Conservation (phyloP, 2,797 vertebrate genomes). For the Lerista edwardsae region DNA sequence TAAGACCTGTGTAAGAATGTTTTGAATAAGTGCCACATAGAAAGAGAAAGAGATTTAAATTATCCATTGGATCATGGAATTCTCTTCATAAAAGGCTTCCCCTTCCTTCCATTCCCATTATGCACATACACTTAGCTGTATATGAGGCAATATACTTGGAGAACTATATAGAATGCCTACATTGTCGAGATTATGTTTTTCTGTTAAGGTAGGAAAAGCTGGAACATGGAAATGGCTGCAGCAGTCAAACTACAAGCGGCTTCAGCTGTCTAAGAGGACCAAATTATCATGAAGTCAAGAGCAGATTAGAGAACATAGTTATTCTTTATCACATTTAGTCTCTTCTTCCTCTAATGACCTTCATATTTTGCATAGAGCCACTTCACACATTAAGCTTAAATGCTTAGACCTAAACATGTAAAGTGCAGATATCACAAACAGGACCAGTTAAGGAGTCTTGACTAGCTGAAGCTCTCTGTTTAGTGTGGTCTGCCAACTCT, state of each 20-base stretch:
- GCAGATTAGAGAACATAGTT: not conserved
- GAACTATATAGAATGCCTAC: conserved; percentile 4
- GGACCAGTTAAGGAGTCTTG: not conserved
- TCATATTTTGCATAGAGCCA: not conserved
- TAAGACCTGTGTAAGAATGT: conserved; percentile 36
- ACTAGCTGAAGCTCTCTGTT: not conserved
- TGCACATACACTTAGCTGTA: not conserved
- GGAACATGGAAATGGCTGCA: not conserved
- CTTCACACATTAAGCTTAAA: not conserved
- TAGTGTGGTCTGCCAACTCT: no score
- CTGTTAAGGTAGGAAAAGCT: not conserved
- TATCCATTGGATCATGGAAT: conserved; percentile 33
- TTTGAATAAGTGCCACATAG: conserved; percentile 29
- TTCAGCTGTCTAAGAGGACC: not conserved
- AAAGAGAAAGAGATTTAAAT: conserved; percentile 23
- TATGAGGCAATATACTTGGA: conserved; percentile 32
- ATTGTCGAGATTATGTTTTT: not conserved
- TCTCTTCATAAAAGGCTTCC: conserved; percentile 16
- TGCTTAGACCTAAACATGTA: not conserved
- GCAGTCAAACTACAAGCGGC: not conserved
- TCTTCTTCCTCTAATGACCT: not conserved
- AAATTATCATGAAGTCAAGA: not conserved
- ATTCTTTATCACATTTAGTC: not conserved
- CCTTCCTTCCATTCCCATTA: not conserved
- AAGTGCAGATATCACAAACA: not conserved